These are phyloP conservation scores for Lysandra coridon DNA, from an alignment of 2,888 invertebrate genomes.

Conservation along the genomic window DNA sequence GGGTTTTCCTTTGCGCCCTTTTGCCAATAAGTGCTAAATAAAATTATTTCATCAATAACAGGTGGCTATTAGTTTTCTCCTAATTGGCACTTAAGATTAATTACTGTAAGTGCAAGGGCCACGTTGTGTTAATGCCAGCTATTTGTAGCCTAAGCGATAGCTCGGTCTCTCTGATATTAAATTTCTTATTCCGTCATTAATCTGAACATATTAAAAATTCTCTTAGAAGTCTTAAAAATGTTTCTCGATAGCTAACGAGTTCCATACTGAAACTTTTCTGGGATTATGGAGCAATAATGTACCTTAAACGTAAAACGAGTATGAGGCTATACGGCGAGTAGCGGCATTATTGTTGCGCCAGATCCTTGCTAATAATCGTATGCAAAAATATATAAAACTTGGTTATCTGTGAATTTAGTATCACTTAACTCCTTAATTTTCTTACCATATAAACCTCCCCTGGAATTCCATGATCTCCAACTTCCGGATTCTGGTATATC, in stretches of 20 bases:
- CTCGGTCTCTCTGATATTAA: background rate
- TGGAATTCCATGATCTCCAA: too few species aligned
- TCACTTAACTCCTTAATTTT: too few species aligned
- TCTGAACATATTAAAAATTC: constrained; percentile 14
- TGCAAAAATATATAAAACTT: too few species aligned
- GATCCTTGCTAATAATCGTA: too few species aligned
- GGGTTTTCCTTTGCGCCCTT: too few species aligned
- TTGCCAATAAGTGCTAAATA: too few species aligned
- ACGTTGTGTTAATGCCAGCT: background rate
- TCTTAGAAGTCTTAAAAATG: background rate
- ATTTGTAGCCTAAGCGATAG: background rate
- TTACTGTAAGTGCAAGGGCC: background rate
- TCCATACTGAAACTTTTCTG: background rate
- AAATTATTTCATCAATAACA: background rate
- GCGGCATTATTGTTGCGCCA: too few species aligned
- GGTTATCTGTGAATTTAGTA: too few species aligned
- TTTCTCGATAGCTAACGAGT: background rate
- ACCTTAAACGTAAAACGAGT: too few species aligned
- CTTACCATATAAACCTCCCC: too few species aligned
- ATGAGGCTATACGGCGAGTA: too few species aligned
- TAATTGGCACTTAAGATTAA: background rate
- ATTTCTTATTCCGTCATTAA: constrained; percentile 16
- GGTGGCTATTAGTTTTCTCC: background rate
- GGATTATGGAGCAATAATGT: background rate
- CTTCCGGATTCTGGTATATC: too few species aligned